Conservation (phyloP, 2,888 invertebrate genomes). For the Heliconius ethilla region DNA sequence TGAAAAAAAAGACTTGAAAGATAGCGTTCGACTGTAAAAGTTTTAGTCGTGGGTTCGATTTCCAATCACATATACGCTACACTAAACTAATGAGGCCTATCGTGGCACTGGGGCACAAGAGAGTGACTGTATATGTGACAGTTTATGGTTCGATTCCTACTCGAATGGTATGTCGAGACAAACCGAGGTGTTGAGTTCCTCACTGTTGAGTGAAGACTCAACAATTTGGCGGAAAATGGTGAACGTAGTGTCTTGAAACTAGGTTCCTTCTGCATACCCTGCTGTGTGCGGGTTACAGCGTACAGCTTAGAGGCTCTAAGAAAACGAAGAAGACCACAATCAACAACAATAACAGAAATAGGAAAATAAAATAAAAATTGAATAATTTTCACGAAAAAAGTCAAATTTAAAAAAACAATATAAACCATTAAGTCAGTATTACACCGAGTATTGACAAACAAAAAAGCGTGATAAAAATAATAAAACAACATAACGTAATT, state of each 20-base stretch:
- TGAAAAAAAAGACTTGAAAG: not conserved
- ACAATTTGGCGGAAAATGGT: not conserved
- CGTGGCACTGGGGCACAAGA: too few relatives aligned
- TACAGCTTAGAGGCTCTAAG: too few relatives aligned
- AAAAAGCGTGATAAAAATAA: slow-evolving; percentile 17
- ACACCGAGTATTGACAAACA: slow-evolving; percentile 16
- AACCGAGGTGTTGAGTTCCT: too few relatives aligned
- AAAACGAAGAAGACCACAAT: not conserved
- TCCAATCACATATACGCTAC: too few relatives aligned
- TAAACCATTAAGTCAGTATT: not conserved
- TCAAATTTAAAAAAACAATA: not conserved
- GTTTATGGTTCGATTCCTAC: too few relatives aligned
- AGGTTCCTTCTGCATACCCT: not conserved
- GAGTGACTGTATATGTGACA: too few relatives aligned
- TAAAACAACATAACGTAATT: slow-evolving; percentile 17
- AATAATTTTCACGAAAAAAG: not conserved
- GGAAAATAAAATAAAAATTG: not conserved
- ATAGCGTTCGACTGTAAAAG: too few relatives aligned
- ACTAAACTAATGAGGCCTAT: too few relatives aligned
- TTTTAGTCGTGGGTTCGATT: too few relatives aligned
- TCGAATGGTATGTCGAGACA: too few relatives aligned
- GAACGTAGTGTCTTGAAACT: not conserved
- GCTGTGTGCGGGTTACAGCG: too few relatives aligned
- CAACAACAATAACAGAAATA: not conserved
- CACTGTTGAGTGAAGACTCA: too few relatives aligned